These are phyloP conservation scores for Poeciliopsis occidentalis DNA, from an alignment of 2,113 vertebrate species.

Conservation along the genomic window DNA sequence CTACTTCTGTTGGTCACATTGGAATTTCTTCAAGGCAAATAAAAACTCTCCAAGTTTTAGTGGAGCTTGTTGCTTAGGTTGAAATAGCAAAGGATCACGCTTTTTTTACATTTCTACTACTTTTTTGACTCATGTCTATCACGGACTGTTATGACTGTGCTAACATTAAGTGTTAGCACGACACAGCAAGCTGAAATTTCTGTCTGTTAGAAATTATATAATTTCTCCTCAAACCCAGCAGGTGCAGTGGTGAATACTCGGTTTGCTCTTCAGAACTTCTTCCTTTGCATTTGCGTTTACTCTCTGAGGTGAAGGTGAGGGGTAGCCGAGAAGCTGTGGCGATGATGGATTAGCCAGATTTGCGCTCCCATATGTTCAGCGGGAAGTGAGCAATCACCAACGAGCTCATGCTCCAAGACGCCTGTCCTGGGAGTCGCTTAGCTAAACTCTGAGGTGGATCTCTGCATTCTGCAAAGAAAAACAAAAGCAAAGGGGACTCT, in stretches of 20 bases:
- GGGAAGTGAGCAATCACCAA: slow-evolving; percentile 50
- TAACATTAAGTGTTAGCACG: too few relatives aligned
- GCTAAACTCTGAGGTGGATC: slow-evolving; percentile 36
- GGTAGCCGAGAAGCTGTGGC: slow-evolving; percentile 21
- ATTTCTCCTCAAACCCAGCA: slow-evolving; percentile 24
- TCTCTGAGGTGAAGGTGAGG: slow-evolving; percentile 30
- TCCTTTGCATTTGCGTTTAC: slow-evolving; percentile 58
- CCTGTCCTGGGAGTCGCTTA: slow-evolving; percentile 49
- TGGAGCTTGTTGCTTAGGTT: too few relatives aligned
- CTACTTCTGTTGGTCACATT: too few relatives aligned
- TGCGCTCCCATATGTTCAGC: slow-evolving; percentile 69
- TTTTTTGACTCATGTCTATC: too few relatives aligned
- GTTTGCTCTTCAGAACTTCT: slow-evolving; percentile 20
- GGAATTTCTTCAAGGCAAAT: too few relatives aligned
- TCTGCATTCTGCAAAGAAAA: slow-evolving; percentile 51
- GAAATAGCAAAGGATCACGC: too few relatives aligned
- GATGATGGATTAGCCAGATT: slow-evolving; percentile 67
- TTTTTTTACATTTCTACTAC: too few relatives aligned
- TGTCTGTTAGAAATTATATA: slow-evolving; percentile 17
- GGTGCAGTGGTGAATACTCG: slow-evolving; percentile 6
- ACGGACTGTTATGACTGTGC: too few relatives aligned
- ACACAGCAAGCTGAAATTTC: not conserved
- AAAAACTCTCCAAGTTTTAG: too few relatives aligned
- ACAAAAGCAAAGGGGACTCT: slow-evolving; percentile 55
- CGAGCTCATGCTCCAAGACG: slow-evolving; percentile 47